Evolutionary conservation across 2,888 invertebrate species (phyloP), one percentile per base, ranked within the genome.

Genomic region (Pristionchus fissidentatus): DNA sequence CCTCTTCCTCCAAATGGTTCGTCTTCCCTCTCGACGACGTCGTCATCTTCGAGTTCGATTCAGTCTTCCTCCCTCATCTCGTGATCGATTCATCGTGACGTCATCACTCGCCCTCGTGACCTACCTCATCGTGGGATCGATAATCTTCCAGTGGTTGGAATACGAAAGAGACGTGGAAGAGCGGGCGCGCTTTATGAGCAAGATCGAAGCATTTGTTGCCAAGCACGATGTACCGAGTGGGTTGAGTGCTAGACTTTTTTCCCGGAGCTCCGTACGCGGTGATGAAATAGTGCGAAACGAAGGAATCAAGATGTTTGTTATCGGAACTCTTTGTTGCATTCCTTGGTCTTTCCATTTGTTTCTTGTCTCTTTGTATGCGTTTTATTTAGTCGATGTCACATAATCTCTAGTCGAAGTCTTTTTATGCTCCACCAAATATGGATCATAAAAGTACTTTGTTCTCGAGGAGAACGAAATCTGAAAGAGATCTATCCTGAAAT

Each of bases 141-240:
- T 81, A 3, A 13, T 32, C 60, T 81, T 79, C 41, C 79, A 79
- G 26, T 57, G 57, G 79, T 38, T 79, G 7, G 79, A 79, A 29
- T 13, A 55, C 8, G 79, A 57, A 2, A 1, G 35, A 5, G 79
- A 38, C 1, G 29, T 79, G 41, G 41, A 10, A 0, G 55, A n/a
- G 26, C 35, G 79, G 8, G 35, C 5, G 3, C 19, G 13, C 0
- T 7, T 55, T 0, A n/a, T 41, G 7, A 5, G 1, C 5, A 35
- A 8, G 26, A 41, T 79, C 7, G 29, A 79, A 26, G 38, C 0
- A 0, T 79, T 79, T 38, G 57, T 41, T 3, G n/a, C 3, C 79
- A 38, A 38, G 38, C 57, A 57, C 29, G 19, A 1, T 15, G 79
- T 79, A 26, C 32, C 79, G 15, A 22, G 79, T 79, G 38, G 1